Evolutionary conservation across 2,113 vertebrate genomes (phyloP), one percentile per base, ranked within the genome.

Genomic region (Tyto alba): DNA sequence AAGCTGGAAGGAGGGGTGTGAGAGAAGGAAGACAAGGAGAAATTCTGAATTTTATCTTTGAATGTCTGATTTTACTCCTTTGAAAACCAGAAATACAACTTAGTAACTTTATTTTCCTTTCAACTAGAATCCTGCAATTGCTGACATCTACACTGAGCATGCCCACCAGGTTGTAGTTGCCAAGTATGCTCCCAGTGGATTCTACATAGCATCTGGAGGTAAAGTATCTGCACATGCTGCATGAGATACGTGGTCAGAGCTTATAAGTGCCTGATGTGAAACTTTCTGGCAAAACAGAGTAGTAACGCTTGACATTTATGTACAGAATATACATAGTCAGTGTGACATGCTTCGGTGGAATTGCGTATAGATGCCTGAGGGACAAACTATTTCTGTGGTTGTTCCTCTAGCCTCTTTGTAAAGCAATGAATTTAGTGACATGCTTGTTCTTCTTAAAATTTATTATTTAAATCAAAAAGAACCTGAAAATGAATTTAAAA

Each of bases 161-260:
- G 98, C 99, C 47, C 99, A 99, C 91, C 98, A 97, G 74, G 99
- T 99, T 45, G 98, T 98, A 50, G 99, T 99, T 93, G 99, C 99
- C 91, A 99, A 99, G 95, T 99, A 99, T 32, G 96, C 99, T 6
- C 99, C 99, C 91, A 99, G 99, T 73, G 99, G 99, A 38, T 99
- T 98, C 98, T 99, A 99, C 98, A 98, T 99, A 55, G 99, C 99
- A 34, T 99, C 99, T 27, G 99, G 99, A 99, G 99, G 99, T 99
- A 97, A 77, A 59, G 85, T 93, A 63, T 94, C 67, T 66, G 18
- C 1, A 1, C 7, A 4, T 43, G 23, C 50, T 91, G 75, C 20
- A 5, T 78, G 76, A 52, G 22, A 14, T 57, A 17, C n/a, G 3
- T 77, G 94, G 56, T 13, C 14, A 74, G 64, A 80, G 71, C 38